Percentiles rank a stretch among this genome's conserved stretches.
Conservation (phyloP, 2,113 vertebrate genomes). For the Melanerpes formicivorus region DNA sequence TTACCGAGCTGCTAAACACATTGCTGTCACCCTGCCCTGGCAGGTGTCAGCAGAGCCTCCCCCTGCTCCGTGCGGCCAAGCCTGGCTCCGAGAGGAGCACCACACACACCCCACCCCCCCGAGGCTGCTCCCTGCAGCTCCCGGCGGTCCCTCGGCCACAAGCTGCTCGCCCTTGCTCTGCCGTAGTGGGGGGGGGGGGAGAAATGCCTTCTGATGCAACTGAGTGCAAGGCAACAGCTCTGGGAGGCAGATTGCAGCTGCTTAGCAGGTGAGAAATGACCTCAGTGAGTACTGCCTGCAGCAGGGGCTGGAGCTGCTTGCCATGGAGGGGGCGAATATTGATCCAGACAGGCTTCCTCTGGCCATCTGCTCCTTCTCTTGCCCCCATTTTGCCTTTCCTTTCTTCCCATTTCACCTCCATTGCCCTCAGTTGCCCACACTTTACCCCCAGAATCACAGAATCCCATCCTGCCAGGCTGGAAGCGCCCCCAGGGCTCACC, state of each 20-base stretch:
- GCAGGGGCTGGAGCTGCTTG: not conserved
- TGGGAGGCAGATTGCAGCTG: conserved; percentile 4
- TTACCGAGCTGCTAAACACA: not conserved
- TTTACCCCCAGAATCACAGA: no score
- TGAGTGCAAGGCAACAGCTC: not conserved
- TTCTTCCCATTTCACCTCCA: not conserved
- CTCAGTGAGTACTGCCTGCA: not conserved
- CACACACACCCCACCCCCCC: rapidly evolving
- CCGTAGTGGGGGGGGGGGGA: not conserved
- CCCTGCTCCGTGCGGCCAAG: not conserved
- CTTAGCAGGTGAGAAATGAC: not conserved
- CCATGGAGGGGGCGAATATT: not conserved
- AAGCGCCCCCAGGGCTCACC: no score
- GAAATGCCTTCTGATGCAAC: conserved; percentile 20
- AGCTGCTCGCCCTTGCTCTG: not conserved
- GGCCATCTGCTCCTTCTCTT: not conserved
- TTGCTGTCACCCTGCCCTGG: not conserved
- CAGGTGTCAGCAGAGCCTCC: not conserved
- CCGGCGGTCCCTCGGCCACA: not conserved
- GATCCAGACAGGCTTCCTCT: not conserved
- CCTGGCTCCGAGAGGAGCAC: not conserved
- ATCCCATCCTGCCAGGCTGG: no score
- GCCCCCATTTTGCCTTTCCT: not conserved
- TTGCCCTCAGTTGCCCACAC: no score
- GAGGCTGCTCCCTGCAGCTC: not conserved